Percentiles rank a stretch among this genome's conserved stretches.
phyloP scores from a whole-genome alignment of 2,113 vertebrate species.

The Hemibagrus wyckioides region DNA sequence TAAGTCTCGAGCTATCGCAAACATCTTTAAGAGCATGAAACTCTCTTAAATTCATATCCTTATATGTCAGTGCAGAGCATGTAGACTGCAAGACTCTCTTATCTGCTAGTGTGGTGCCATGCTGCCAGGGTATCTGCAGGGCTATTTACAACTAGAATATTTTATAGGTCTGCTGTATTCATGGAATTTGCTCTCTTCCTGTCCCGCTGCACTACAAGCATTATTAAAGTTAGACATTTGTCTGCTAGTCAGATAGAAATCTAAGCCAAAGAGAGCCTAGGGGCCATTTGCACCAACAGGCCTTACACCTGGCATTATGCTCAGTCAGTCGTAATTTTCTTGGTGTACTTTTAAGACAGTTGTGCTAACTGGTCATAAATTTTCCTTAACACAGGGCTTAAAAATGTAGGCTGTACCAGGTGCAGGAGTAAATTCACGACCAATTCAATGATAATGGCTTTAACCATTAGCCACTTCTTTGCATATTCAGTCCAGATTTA shows the following conservation, averaged over 20 bases:
- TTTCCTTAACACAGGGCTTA: background rate
- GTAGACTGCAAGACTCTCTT: conserved; percentile 14
- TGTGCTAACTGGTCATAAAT: background rate
- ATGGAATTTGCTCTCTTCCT: conserved; percentile 20
- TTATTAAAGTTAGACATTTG: conserved; percentile 6
- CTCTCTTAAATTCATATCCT: conserved; percentile 24
- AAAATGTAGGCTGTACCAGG: background rate
- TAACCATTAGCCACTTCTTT: background rate
- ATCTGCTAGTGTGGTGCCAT: conserved; percentile 41
- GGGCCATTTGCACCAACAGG: background rate
- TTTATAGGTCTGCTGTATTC: conserved; percentile 25
- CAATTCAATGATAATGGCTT: background rate
- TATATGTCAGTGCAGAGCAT: conserved; percentile 23
- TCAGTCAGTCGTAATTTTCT: background rate
- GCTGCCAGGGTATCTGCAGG: conserved; percentile 15
- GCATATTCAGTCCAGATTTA: background rate
- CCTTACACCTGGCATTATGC: background rate
- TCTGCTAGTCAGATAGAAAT: background rate
- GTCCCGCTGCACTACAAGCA: background rate
- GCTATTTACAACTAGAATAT: conserved; percentile 19
- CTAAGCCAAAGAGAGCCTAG: conserved; percentile 1
- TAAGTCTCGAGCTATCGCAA: conserved; percentile 4
- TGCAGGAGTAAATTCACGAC: background rate
- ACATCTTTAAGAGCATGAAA: conserved; percentile 37
- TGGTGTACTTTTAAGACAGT: background rate